Evolutionary conservation across 2,113 vertebrate species (phyloP).

Genomic region (Peromyscus leucopus): DNA sequence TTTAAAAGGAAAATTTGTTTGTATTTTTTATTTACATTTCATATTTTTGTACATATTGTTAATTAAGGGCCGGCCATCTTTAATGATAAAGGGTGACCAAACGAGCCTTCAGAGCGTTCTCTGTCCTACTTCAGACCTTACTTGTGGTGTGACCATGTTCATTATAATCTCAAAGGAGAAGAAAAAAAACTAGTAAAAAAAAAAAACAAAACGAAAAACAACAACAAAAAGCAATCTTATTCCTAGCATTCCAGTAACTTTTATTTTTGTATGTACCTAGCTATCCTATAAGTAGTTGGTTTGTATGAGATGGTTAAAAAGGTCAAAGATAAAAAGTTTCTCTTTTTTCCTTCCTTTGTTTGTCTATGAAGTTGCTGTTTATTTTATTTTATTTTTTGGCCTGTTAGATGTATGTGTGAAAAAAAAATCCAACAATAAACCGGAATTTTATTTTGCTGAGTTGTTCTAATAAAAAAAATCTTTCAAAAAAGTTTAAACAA

Average conservation of each 20-base stretch:
- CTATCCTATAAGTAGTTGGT: not conserved
- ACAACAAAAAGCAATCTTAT: conserved; percentile 90
- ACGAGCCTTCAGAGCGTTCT: not conserved
- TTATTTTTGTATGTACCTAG: conserved; percentile 72
- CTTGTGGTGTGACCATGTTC: conserved; percentile 10
- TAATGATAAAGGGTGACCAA: conserved; percentile 88
- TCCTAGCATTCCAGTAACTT: conserved; percentile 97
- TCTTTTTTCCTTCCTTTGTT: conserved; percentile 78
- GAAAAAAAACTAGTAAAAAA: conserved; percentile 89
- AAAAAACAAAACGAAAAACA: conserved; percentile 83
- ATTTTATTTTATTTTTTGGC: conserved; percentile 90
- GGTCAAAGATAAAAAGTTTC: conserved; percentile 88
- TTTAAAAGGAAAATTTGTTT: conserved; percentile 96
- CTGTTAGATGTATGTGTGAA: conserved; percentile 93
- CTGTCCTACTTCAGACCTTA: not conserved
- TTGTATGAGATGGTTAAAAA: conserved; percentile 90
- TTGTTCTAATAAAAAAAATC: conserved; percentile 88
- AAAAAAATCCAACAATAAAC: conserved; percentile 92
- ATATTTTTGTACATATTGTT: conserved; percentile 99
- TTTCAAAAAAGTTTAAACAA: too few species aligned
- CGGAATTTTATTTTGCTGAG: conserved; percentile 93
- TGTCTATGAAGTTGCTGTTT: conserved; percentile 89
- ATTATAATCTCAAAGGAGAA: conserved; percentile 85
- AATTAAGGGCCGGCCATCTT: conserved; percentile 93
- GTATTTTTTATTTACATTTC: conserved; percentile 99